Evolutionary conservation across 2,113 vertebrate genomes (phyloP).

Genomic region (Perccottus glenii): DNA sequence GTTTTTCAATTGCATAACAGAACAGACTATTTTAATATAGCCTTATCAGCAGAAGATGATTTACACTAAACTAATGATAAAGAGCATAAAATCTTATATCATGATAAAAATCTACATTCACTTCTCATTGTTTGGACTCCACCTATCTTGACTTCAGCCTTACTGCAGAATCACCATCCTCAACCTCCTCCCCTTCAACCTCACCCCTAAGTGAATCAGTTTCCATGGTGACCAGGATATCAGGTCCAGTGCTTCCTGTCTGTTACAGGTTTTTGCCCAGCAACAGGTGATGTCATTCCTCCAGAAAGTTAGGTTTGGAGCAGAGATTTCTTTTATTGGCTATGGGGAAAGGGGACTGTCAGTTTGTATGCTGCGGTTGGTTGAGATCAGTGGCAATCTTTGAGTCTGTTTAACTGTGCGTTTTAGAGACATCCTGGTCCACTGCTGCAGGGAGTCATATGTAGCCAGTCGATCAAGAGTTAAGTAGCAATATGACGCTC

Average conservation of each 20-base stretch:
- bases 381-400: constrained; percentile 20
- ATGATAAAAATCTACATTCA: background rate
- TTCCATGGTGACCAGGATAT: constrained; percentile 78
- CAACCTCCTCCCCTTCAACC: constrained; percentile 45
- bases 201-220: constrained; percentile 66
- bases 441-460: constrained; percentile 46
- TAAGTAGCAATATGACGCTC: constrained; percentile 48
- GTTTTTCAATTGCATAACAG: too few relatives aligned
- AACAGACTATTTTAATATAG: too few relatives aligned
- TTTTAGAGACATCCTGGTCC: constrained; percentile 17
- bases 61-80: too few relatives aligned
- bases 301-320: constrained; percentile 41
- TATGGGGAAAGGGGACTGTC: constrained; percentile 37
- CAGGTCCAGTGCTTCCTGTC: constrained; percentile 74
- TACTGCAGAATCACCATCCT: constrained; percentile 22
- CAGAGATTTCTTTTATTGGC: constrained; percentile 58
- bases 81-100: background rate
- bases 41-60: too few relatives aligned
- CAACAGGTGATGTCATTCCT: constrained; percentile 81
- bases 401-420: background rate
- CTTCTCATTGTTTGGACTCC: constrained; percentile 11
- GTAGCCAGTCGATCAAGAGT: constrained; percentile 23
- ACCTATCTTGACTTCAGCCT: constrained; percentile 8
- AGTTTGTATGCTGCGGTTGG: constrained; percentile 44
- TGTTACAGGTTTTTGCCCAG: constrained; percentile 73